A percentile compares a stretch with the other conserved stretches of the same genome.
Evolutionary conservation across 1,140 invertebrate genomes (phyloP).

Genomic region (Elysia chlorotica): DNA sequence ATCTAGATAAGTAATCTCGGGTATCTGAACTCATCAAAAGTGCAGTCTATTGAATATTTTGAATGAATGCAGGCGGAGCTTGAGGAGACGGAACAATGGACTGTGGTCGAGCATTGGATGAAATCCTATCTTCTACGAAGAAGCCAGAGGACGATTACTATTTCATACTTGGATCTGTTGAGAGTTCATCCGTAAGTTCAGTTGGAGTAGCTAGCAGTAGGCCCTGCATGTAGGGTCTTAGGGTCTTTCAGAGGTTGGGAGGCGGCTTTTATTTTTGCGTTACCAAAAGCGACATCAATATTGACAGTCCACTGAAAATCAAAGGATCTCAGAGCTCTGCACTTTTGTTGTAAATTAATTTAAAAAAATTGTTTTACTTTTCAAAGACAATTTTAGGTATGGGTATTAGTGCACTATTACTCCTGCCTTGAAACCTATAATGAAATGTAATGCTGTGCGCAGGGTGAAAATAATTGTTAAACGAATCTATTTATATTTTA

Average conservation of each 20-base stretch:
- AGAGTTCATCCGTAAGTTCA: slow-evolving; percentile 17
- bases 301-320: no score
- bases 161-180: slow-evolving; percentile 18
- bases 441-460: no score
- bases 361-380: background rate
- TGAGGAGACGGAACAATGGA: no score
- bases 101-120: no score
- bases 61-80: no score
- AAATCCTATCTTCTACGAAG: slow-evolving; percentile 1
- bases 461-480: background rate
- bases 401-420: no score
- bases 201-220: background rate
- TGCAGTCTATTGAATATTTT: no score
- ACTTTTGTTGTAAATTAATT: background rate
- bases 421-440: no score
- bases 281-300: background rate
- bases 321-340: background rate
- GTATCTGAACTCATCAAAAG: no score
- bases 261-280: background rate
- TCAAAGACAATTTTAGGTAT: no score
- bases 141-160: slow-evolving; percentile 19
- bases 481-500: background rate
- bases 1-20: no score
- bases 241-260: background rate
- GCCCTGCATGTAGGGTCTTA: background rate